Evolutionary conservation across 2,113 vertebrate species (phyloP).

Genomic region (Channa argus): DNA sequence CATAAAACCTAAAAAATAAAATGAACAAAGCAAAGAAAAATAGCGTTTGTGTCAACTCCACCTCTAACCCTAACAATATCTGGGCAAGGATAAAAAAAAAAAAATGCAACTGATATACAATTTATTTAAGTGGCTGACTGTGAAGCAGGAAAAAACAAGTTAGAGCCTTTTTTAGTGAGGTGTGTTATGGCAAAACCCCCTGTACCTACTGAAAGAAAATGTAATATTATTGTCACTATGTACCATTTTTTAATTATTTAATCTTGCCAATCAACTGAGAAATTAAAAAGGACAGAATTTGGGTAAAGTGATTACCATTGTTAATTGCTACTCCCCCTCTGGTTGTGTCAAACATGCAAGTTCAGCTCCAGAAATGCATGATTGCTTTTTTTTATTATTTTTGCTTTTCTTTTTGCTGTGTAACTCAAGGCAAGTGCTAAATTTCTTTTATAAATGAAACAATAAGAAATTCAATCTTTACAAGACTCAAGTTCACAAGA

Average conservation of each 20-base stretch:
- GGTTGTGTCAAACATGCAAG: slow-evolving; percentile 5
- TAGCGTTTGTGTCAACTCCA: too few relatives aligned
- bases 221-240: neutral
- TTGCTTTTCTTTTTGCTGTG: neutral
- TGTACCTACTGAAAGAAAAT: neutral
- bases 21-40: too few relatives aligned
- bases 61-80: too few relatives aligned
- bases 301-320: slow-evolving; percentile 33
- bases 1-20: too few relatives aligned
- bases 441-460: slow-evolving; percentile 23
- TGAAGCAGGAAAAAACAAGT: too few relatives aligned
- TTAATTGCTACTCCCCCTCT: slow-evolving; percentile 16
- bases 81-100: too few relatives aligned
- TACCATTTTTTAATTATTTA: neutral
- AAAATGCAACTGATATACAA: too few relatives aligned
- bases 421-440: neutral
- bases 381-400: slow-evolving; percentile 1
- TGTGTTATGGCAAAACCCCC: neutral
- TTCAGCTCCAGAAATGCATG: neutral
- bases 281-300: slow-evolving; percentile 11
- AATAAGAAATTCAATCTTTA: slow-evolving; percentile 24
- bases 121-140: too few relatives aligned
- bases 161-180: too few relatives aligned
- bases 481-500: slow-evolving; percentile 24
- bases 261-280: neutral